A percentile compares a stretch with the other conserved stretches of the same genome.
These are phyloP conservation scores for Diarsia brunnea DNA, from an alignment of 2,888 invertebrate species.

Conservation along the genomic window DNA sequence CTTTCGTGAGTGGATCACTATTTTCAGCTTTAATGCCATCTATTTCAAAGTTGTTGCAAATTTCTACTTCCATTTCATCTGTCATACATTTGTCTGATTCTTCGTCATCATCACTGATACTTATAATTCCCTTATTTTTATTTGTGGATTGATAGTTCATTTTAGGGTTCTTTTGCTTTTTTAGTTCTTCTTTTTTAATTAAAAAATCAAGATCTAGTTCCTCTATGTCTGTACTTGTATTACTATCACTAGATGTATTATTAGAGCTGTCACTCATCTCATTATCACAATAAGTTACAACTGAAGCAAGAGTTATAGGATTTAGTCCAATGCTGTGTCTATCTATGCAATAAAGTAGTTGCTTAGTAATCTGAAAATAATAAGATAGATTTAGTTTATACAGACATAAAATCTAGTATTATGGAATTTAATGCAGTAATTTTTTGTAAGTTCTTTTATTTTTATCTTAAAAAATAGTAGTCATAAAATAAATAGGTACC, in stretches of 20 bases:
- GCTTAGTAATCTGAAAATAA: slow-evolving; percentile 39
- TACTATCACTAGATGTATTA: not conserved
- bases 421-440: too few species aligned
- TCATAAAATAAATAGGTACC: too few species aligned
- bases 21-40: not conserved
- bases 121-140: not conserved
- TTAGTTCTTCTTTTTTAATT: not conserved
- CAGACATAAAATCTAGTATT: too few species aligned
- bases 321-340: slow-evolving; percentile 32
- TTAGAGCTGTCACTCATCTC: not conserved
- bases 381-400: not conserved
- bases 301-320: slow-evolving; percentile 15
- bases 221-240: slow-evolving; percentile 1
- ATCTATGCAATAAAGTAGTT: slow-evolving; percentile 18
- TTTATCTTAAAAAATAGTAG: too few species aligned
- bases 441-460: too few species aligned
- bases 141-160: not conserved
- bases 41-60: not conserved
- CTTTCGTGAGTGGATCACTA: slow-evolving; percentile 15
- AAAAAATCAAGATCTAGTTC: not conserved
- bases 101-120: not conserved
- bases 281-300: slow-evolving; percentile 6
- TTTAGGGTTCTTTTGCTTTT: not conserved
- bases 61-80: slow-evolving; percentile 15
- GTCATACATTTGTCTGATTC: not conserved